These are phyloP conservation scores for Phaetusa simplex DNA, from an alignment of 2,113 vertebrate species.

Conservation along the genomic window DNA sequence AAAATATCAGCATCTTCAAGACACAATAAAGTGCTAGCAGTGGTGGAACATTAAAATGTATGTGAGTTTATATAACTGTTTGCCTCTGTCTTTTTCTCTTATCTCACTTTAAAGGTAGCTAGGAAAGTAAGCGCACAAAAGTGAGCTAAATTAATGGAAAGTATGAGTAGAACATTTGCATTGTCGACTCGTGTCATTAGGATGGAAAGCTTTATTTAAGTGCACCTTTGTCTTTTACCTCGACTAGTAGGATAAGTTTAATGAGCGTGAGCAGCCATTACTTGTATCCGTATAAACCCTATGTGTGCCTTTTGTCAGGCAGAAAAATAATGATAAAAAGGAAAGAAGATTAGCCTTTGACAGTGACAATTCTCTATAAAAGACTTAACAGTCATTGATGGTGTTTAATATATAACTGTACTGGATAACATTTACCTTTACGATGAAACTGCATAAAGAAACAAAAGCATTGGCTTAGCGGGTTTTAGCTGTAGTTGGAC, in stretches of 20 bases:
- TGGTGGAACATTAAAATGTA: conserved; percentile 32
- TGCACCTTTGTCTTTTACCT: conserved; percentile 47
- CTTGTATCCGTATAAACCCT: not conserved
- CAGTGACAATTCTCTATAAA: conserved; percentile 23
- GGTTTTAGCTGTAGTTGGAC: conserved; percentile 23
- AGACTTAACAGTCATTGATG: conserved; percentile 4
- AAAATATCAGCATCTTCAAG: conserved; percentile 49
- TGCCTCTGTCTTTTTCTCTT: not conserved
- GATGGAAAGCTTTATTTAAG: conserved; percentile 49
- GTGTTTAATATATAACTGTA: conserved; percentile 36
- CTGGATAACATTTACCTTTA: conserved; percentile 51
- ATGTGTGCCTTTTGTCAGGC: conserved; percentile 33
- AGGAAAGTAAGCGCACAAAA: conserved; percentile 14
- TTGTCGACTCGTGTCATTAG: conserved; percentile 47
- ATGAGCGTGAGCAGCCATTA: conserved; percentile 44
- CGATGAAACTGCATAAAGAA: conserved; percentile 13
- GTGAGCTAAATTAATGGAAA: conserved; percentile 67
- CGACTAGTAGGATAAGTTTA: conserved; percentile 55
- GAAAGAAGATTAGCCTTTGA: conserved; percentile 55
- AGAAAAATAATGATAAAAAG: conserved; percentile 48
- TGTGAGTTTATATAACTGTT: conserved; percentile 11
- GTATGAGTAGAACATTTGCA: conserved; percentile 22
- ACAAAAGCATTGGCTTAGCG: conserved; percentile 13
- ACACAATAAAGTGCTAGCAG: conserved; percentile 9
- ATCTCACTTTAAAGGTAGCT: conserved; percentile 21